A percentile compares a stretch with the other conserved stretches of the same genome.
Conservation (phyloP, 2,888 invertebrate genomes). For the Agriopis marginaria region DNA sequence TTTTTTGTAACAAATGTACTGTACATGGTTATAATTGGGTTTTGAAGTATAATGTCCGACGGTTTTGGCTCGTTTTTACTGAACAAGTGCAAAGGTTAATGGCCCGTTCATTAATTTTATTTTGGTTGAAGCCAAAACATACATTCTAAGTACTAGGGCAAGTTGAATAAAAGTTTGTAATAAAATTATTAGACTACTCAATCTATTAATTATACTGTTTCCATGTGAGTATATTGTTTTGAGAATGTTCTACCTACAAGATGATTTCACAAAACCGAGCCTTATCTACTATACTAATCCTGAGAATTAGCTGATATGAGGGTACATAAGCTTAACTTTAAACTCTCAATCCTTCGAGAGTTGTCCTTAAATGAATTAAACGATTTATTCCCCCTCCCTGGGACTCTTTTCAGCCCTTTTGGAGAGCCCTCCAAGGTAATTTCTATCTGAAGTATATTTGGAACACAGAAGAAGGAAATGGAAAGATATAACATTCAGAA, state of each 20-base stretch:
- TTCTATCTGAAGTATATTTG: constrained; percentile 38
- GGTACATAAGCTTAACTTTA: constrained; percentile 39
- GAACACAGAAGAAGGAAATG: background rate
- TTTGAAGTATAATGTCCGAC: too few relatives aligned
- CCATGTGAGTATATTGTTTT: background rate
- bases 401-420: constrained; percentile 50
- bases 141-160: too few relatives aligned
- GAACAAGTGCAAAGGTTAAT: too few relatives aligned
- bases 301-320: constrained; percentile 30
- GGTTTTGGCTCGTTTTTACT: too few relatives aligned
- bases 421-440: constrained; percentile 41
- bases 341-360: constrained; percentile 32
- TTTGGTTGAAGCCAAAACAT: too few relatives aligned
- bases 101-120: too few relatives aligned
- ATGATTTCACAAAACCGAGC: constrained; percentile 4
- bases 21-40: too few relatives aligned
- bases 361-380: constrained; percentile 56
- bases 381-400: constrained; percentile 58
- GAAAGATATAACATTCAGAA: background rate
- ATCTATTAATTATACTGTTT: background rate
- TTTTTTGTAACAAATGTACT: too few relatives aligned
- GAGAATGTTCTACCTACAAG: background rate
- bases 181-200: too few relatives aligned
- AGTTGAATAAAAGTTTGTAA: too few relatives aligned
- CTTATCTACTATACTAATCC: constrained; percentile 30